phyloP scores from a whole-genome alignment of 2,888 invertebrate species.

The Erpobdella octoculata region DNA sequence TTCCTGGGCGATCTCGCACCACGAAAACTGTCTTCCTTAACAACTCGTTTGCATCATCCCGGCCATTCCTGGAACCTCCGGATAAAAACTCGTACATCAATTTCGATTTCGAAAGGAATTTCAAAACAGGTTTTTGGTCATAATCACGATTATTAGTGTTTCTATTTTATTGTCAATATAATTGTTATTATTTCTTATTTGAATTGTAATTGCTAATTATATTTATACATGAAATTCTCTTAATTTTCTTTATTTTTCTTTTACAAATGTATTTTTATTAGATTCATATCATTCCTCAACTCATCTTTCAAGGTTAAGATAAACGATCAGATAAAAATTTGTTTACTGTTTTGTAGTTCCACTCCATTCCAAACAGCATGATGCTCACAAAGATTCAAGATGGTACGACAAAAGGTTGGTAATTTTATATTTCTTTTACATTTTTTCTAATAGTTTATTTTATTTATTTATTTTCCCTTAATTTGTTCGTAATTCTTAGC shows the following conservation, averaged over 20 bases:
- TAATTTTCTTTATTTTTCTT: too few species aligned
- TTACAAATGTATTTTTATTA: too few species aligned
- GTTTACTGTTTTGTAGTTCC: too few species aligned
- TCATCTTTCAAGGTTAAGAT: too few species aligned
- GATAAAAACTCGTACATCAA: background rate
- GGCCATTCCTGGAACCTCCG: constrained; percentile 3
- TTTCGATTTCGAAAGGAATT: background rate
- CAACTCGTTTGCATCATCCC: constrained; percentile 2
- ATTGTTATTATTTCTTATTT: background rate
- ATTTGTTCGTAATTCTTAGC: too few species aligned
- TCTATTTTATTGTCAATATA: background rate
- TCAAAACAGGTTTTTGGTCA: background rate
- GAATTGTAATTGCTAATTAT: background rate
- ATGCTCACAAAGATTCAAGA: background rate
- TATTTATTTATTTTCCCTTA: too few species aligned
- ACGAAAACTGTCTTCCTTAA: constrained; percentile 6
- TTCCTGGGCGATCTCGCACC: background rate
- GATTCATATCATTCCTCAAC: too few species aligned
- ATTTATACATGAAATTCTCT: background rate
- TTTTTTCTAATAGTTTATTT: too few species aligned
- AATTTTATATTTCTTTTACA: too few species aligned
- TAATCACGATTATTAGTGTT: background rate
- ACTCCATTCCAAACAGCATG: background rate
- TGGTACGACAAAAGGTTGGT: background rate
- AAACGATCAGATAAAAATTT: too few species aligned